Conservation (phyloP, 2,888 invertebrate species). For the Calephelis perditalis region DNA sequence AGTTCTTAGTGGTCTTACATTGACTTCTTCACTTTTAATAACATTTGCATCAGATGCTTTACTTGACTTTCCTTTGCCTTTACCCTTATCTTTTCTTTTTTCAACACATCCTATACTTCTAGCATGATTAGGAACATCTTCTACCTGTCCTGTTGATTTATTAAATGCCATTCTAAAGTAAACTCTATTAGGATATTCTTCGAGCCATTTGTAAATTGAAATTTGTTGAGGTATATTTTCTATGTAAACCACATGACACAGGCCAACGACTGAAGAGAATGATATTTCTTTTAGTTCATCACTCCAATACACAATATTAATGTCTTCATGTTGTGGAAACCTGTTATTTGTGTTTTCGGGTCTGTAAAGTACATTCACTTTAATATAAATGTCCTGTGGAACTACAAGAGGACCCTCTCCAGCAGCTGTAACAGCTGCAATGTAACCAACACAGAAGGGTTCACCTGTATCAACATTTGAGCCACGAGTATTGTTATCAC, state of each 20-base stretch:
- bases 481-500: slow-evolving; percentile 82
- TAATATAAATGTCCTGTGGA: slow-evolving; percentile 80
- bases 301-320: slow-evolving; percentile 88
- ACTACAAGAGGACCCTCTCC: slow-evolving; percentile 71
- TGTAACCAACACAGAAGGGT: slow-evolving; percentile 86
- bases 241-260: slow-evolving; percentile 82
- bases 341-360: slow-evolving; percentile 86
- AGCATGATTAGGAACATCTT: slow-evolving; percentile 80
- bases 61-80: slow-evolving; percentile 81
- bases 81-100: slow-evolving; percentile 82
- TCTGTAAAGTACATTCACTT: slow-evolving; percentile 83
- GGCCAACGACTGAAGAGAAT: slow-evolving; percentile 81
- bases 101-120: slow-evolving; percentile 77
- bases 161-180: slow-evolving; percentile 86
- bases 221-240: slow-evolving; percentile 77
- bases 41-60: slow-evolving; percentile 42
- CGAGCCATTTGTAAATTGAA: slow-evolving; percentile 78
- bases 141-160: slow-evolving; percentile 68
- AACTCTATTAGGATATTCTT: slow-evolving; percentile 82
- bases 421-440: slow-evolving; percentile 79
- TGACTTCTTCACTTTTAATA: slow-evolving; percentile 40
- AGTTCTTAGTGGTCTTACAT: slow-evolving; percentile 77
- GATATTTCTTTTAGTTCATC: slow-evolving; percentile 82
- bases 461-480: slow-evolving; percentile 85
- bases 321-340: slow-evolving; percentile 79